These are phyloP conservation scores for Threskiornis aethiopicus DNA, from an alignment of 2,797 vertebrate species.

Conservation along the genomic window DNA sequence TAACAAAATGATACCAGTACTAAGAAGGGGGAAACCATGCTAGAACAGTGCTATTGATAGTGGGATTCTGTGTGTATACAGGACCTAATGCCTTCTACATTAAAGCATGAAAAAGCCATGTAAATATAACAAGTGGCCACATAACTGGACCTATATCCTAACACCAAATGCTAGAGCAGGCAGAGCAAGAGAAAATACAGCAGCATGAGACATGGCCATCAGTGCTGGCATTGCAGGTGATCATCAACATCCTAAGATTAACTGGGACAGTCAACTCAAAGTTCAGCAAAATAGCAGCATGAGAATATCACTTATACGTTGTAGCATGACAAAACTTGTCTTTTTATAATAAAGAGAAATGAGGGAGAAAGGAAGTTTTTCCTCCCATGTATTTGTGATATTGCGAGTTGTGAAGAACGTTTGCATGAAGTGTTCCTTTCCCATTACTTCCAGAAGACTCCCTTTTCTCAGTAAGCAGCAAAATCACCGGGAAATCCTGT, in stretches of 20 bases:
- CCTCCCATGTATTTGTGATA: background rate
- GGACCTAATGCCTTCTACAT: background rate
- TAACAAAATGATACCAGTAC: background rate
- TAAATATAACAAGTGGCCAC: background rate
- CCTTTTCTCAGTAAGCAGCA: constrained; percentile 66
- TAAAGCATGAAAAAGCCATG: background rate
- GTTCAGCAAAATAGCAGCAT: background rate
- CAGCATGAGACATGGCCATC: background rate
- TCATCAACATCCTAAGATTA: background rate
- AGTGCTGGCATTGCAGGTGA: background rate
- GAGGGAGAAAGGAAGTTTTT: background rate
- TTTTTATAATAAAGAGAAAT: background rate
- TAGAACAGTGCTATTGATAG: background rate
- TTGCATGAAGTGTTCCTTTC: constrained; percentile 3
- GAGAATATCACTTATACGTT: background rate
- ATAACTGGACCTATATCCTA: background rate
- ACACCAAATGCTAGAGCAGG: background rate
- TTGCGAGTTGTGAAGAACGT: background rate
- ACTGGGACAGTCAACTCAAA: background rate
- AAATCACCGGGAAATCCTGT: constrained; percentile 76
- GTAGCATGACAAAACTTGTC: background rate
- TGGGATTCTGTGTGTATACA: background rate
- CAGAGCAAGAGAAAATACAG: background rate
- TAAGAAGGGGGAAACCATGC: background rate
- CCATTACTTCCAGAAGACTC: constrained; percentile 71